phyloP scores from a whole-genome alignment of 2,888 invertebrate species.

The Lissonota sp. region DNA sequence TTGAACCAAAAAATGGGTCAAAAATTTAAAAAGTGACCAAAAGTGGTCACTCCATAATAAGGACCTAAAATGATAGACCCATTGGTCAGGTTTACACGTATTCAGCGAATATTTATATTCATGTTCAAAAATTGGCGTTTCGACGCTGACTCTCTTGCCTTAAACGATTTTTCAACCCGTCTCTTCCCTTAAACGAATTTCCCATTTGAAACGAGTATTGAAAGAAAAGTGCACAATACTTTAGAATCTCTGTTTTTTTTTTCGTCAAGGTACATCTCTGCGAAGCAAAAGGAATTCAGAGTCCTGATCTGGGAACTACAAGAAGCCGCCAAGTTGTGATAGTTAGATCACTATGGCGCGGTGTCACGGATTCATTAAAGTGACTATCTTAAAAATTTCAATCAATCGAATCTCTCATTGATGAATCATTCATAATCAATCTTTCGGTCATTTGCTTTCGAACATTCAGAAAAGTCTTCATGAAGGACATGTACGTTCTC shows the following conservation, averaged over 20 bases:
- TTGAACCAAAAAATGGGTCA: neutral
- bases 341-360: conserved; percentile 91
- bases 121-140: too few relatives aligned
- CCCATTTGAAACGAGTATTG: too few relatives aligned
- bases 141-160: too few relatives aligned
- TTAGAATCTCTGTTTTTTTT: neutral
- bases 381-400: conserved; percentile 73
- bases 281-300: conserved; percentile 90
- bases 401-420: neutral
- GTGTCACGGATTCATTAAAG: conserved; percentile 89
- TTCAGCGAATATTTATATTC: too few relatives aligned
- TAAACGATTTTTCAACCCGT: too few relatives aligned
- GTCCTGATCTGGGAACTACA: conserved; percentile 83
- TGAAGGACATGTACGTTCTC: conserved; percentile 94
- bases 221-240: neutral
- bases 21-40: too few relatives aligned
- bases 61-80: too few relatives aligned
- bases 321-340: conserved; percentile 90
- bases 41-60: too few relatives aligned
- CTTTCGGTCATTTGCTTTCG: neutral
- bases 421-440: neutral
- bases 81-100: too few relatives aligned
- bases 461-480: conserved; percentile 91
- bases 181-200: too few relatives aligned
- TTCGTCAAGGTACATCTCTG: conserved; percentile 87